A percentile compares a stretch with the other conserved stretches of the same genome.
phyloP scores from a whole-genome alignment of 2,113 vertebrate species.

The Bucco capensis region DNA sequence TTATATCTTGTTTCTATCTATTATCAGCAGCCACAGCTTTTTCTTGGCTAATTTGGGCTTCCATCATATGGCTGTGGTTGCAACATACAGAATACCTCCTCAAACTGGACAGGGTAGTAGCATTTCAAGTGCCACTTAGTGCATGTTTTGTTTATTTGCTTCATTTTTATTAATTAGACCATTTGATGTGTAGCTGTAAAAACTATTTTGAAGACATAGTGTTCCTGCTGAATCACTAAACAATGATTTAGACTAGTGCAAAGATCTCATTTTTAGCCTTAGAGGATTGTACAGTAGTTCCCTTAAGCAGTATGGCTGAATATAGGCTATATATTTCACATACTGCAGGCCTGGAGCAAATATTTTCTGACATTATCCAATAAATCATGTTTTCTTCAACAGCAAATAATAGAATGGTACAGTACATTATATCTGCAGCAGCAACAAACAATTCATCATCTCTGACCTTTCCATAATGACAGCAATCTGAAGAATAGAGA shows the following conservation, averaged over 20 bases:
- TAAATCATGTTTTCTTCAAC: slow-evolving; percentile 67
- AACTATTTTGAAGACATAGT: neutral
- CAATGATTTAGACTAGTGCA: neutral
- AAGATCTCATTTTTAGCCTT: slow-evolving; percentile 29
- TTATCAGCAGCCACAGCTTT: neutral
- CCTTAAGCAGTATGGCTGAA: slow-evolving; percentile 26
- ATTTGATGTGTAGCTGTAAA: neutral
- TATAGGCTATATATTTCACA: slow-evolving; percentile 59
- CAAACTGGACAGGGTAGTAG: slow-evolving; percentile 14
- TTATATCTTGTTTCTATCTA: neutral
- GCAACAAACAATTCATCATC: slow-evolving; percentile 67
- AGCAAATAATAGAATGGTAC: slow-evolving; percentile 65
- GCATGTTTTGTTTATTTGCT: neutral
- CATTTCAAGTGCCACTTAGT: neutral
- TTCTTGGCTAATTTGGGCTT: neutral
- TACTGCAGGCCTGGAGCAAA: slow-evolving; percentile 49
- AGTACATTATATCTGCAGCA: slow-evolving; percentile 60
- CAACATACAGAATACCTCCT: neutral
- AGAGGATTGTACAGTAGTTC: neutral
- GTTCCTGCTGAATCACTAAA: slow-evolving; percentile 21
- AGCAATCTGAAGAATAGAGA: slow-evolving; percentile 56
- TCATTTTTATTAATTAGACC: slow-evolving; percentile 29
- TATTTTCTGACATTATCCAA: slow-evolving; percentile 59
- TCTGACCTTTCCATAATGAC: slow-evolving; percentile 66
- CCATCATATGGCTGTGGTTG: neutral